Percentiles rank a stretch among this genome's conserved stretches.
phyloP scores from a whole-genome alignment of 2,113 vertebrate species.

The Opisthocomus hoazin region DNA sequence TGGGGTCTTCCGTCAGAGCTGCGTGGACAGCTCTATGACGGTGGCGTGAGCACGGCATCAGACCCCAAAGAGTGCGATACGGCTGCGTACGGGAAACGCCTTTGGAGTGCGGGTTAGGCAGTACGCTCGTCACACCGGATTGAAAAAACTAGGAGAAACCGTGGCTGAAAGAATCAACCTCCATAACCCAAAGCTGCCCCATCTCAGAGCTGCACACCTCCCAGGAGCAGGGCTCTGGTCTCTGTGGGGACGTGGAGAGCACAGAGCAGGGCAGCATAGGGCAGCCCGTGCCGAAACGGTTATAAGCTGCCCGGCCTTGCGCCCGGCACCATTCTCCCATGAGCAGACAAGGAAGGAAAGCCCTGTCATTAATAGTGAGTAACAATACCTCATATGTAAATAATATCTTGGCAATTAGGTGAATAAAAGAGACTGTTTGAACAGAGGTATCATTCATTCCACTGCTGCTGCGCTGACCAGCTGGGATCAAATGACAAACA shows the following conservation, averaged over 20 bases:
- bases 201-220: background rate
- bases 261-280: background rate
- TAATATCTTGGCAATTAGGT: background rate
- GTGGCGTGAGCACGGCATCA: background rate
- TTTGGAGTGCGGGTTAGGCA: background rate
- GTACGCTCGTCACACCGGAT: rapidly evolving
- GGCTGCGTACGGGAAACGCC: background rate
- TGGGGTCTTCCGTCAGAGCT: background rate
- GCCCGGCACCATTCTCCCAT: rapidly evolving
- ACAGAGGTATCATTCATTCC: constrained; percentile 29
- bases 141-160: background rate
- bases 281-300: background rate
- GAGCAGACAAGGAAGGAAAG: background rate
- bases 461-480: background rate
- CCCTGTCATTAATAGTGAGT: background rate
- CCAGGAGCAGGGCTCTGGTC: background rate
- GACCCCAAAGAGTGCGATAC: background rate
- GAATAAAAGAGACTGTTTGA: background rate
- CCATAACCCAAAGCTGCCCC: background rate
- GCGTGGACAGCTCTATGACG: background rate
- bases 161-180: background rate
- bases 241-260: background rate
- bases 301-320: background rate
- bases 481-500: constrained; percentile 14
- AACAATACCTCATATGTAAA: background rate